Evolutionary conservation across 1,140 invertebrate species (phyloP).

Genomic region (Polyergus mexicanus): DNA sequence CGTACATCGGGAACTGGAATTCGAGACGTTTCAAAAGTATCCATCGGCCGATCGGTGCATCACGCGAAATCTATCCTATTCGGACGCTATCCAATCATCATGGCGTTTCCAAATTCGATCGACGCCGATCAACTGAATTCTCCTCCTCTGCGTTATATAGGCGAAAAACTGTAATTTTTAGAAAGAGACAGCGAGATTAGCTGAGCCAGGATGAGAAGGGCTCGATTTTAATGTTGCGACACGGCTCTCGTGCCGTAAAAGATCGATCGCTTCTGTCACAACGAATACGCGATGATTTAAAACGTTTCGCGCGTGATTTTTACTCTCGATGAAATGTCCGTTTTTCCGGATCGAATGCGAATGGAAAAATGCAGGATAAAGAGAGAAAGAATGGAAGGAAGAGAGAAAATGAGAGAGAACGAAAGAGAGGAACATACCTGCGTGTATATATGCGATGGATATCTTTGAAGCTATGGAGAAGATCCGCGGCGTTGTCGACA

Average conservation of each 20-base stretch:
- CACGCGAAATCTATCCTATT: conserved; percentile 1
- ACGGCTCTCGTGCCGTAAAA: neutral
- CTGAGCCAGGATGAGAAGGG: neutral
- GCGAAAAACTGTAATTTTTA: conserved; percentile 25
- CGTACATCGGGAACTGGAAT: conserved; percentile 27
- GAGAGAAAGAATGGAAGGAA: neutral
- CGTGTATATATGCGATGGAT: conserved; percentile 32
- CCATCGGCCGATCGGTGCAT: neutral
- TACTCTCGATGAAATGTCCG: conserved; percentile 38
- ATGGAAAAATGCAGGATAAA: neutral
- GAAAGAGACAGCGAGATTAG: conserved; percentile 2
- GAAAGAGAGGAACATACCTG: conserved; percentile 10
- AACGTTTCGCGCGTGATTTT: neutral
- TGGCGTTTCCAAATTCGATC: neutral
- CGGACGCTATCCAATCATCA: neutral
- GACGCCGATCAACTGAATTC: conserved; percentile 24
- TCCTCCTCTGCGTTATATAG: conserved; percentile 32
- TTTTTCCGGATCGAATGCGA: conserved; percentile 57
- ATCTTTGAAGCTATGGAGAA: conserved; percentile 41
- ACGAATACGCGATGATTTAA: conserved; percentile 58
- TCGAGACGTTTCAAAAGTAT: conserved; percentile 20
- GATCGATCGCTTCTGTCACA: conserved; percentile 67
- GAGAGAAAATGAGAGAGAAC: conserved; percentile 4
- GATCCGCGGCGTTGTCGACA: conserved; percentile 82
- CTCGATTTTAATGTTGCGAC: conserved; percentile 29